phyloP scores from a whole-genome alignment of 2,797 vertebrate genomes.

The Diglossa cyanea region DNA sequence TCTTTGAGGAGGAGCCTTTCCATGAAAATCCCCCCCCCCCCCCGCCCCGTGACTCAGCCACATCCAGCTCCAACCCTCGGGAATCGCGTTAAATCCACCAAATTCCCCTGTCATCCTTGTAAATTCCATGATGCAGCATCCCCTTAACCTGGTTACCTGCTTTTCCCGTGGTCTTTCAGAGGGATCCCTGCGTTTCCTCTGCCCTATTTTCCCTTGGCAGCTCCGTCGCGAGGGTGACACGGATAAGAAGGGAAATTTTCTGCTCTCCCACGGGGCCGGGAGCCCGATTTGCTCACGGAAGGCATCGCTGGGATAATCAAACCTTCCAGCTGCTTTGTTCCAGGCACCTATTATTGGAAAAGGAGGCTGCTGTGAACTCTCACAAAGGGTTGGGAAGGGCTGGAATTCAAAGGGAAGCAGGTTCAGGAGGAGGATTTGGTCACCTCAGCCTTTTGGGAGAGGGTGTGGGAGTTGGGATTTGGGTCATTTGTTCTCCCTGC shows the following conservation, averaged over 20 bases:
- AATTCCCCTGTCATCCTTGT: neutral
- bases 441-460: fast-evolving
- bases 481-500: neutral
- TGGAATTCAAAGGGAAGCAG: neutral
- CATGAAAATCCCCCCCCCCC: neutral
- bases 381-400: neutral
- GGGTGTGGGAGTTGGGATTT: neutral
- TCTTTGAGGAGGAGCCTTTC: neutral
- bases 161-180: neutral
- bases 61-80: neutral
- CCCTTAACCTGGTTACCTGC: constrained; percentile 23
- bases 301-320: neutral
- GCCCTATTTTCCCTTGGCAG: neutral
- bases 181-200: neutral
- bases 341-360: neutral
- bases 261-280: neutral
- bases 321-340: neutral
- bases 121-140: neutral
- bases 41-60: neutral
- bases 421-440: neutral
- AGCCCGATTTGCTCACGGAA: neutral
- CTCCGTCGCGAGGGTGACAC: neutral
- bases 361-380: neutral
- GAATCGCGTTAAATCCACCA: fast-evolving
- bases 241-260: neutral